Evolutionary conservation across 2,888 invertebrate genomes (phyloP), one percentile per base, ranked within the genome.

Genomic region (Eilema caniola): DNA sequence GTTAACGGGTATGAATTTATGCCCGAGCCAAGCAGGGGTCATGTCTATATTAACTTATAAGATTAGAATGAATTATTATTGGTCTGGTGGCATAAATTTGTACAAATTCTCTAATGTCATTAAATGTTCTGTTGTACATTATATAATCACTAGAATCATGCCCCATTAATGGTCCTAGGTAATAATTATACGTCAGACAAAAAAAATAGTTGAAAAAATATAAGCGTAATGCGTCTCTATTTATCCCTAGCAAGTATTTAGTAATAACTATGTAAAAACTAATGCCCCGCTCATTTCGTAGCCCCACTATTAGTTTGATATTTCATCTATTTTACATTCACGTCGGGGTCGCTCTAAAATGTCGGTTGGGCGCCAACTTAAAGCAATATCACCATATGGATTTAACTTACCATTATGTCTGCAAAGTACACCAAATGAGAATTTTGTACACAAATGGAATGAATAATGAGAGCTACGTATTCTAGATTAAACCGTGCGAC

Each of bases 271-370:
- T n/a, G n/a, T n/a, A 53, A 53, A n/a, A 53, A 8, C 8, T n/a
- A n/a, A 23, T 41, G 20, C 23, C 53, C 25, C 68, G 75, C 70
- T 73, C 33, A 66, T 80, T 81, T 71, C 67, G 69, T 72, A 66
- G 69, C 76, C 70, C 63, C 72, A 66, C 70, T 75, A 56, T 76
- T 75, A 88, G 81, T 89, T 90, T 88, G 84, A 88, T 89, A 91
- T 90, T 90, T 86, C 83, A 88, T 87, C 87, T 88, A 89, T 90
- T 90, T 90, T 88, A 85, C 87, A 91, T 90, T 88, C 88, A 86
- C 84, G 84, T 78, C 73, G 81, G 85, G 57, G 60, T 4, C 25
- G 77, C 37, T 86, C 81, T 84, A 82, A 86, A 88, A 85, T 84
- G 83, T 79, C 84, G 78, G 82, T 74, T 31, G 33, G 61, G 76